Percentiles rank a stretch among this genome's conserved stretches.
These are phyloP conservation scores for Cantharis rufa DNA, from an alignment of 2,888 invertebrate genomes.

Conservation along the genomic window DNA sequence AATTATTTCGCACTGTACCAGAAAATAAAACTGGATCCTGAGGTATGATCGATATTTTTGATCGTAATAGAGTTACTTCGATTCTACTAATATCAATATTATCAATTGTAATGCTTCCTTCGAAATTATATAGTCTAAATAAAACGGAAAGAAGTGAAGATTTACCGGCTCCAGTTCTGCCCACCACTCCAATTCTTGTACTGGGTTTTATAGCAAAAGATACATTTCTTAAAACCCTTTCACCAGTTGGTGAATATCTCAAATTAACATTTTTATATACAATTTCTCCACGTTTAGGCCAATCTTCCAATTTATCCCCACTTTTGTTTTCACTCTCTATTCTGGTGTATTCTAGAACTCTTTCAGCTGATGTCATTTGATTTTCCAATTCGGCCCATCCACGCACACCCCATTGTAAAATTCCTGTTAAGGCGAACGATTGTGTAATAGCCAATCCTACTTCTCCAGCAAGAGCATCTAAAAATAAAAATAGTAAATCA, in stretches of 20 bases:
- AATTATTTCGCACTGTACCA: constrained; percentile 82
- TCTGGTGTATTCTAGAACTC: constrained; percentile 61
- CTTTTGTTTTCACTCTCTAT: constrained; percentile 52
- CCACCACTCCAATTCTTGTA: constrained; percentile 77
- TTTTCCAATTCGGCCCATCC: constrained; percentile 85
- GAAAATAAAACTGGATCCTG: constrained; percentile 86
- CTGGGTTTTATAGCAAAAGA: constrained; percentile 68
- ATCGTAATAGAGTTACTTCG: constrained; percentile 74
- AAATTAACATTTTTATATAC: constrained; percentile 70
- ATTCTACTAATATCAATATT: constrained; percentile 69
- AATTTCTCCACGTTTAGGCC: constrained; percentile 73
- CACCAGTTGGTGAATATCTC: constrained; percentile 70
- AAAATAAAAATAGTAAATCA: constrained; percentile 8
- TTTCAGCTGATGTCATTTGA: constrained; percentile 88
- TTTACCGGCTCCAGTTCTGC: constrained; percentile 83
- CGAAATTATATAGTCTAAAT: constrained; percentile 75
- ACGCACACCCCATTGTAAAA: constrained; percentile 68
- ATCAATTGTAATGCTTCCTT: constrained; percentile 83
- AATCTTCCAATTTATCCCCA: constrained; percentile 62
- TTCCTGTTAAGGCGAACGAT: constrained; percentile 75
- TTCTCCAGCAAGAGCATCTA: constrained; percentile 68
- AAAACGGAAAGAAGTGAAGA: constrained; percentile 75
- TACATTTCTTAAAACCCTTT: constrained; percentile 73
- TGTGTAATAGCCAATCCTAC: constrained; percentile 82
- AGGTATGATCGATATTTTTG: constrained; percentile 80